These are phyloP conservation scores for Ictalurus punctatus DNA, from an alignment of 2,113 vertebrate species.

Conservation along the genomic window DNA sequence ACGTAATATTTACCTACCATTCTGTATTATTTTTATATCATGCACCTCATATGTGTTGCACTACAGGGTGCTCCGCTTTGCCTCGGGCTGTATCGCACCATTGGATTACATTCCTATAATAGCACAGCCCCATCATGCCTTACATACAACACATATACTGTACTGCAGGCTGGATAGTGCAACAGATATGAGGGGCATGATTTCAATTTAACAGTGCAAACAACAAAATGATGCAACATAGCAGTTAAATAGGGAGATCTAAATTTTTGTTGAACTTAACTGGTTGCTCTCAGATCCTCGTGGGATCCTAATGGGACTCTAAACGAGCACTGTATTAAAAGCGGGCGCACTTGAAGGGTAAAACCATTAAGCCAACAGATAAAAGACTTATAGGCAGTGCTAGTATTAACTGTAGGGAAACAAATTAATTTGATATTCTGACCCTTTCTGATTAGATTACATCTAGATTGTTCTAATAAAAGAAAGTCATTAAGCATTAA, in stretches of 20 bases:
- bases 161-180: neutral
- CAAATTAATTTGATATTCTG: neutral
- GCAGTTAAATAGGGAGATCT: neutral
- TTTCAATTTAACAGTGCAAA: neutral
- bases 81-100: neutral
- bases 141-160: neutral
- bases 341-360: neutral
- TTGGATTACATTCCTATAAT: neutral
- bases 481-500: neutral
- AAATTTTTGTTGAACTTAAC: slow-evolving; percentile 12
- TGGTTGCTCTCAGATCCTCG: neutral
- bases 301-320: neutral
- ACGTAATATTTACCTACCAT: neutral
- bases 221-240: neutral
- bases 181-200: neutral
- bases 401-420: neutral
- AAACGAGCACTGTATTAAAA: neutral
- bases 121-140: neutral
- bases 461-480: neutral
- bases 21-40: neutral
- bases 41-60: neutral
- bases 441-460: neutral
- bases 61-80: neutral
- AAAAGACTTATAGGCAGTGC: neutral
- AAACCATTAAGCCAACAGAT: slow-evolving; percentile 7